These are phyloP conservation scores for Ips nitidus DNA, from an alignment of 1,140 invertebrate species.

Conservation along the genomic window DNA sequence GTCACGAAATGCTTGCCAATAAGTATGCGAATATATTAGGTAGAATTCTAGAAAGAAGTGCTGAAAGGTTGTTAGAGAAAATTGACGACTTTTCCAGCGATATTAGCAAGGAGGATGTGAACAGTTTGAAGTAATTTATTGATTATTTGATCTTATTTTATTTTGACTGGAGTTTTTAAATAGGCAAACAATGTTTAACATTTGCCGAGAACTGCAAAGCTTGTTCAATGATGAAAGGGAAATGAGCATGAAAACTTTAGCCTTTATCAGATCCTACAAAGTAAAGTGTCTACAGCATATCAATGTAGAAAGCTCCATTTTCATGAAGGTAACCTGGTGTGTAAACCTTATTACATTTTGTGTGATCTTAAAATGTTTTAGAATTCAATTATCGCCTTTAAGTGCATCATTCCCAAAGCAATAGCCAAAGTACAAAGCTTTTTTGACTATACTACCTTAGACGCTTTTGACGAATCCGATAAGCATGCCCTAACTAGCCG, in stretches of 20 bases:
- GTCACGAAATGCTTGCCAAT: slow-evolving; percentile 65
- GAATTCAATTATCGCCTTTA: slow-evolving; percentile 63
- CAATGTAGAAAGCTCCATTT: slow-evolving; percentile 57
- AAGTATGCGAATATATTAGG: slow-evolving; percentile 65
- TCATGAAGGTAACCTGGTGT: slow-evolving; percentile 16
- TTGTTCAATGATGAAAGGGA: slow-evolving; percentile 80
- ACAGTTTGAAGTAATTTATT: slow-evolving; percentile 45
- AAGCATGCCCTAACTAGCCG: slow-evolving; percentile 58
- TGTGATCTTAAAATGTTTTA: slow-evolving; percentile 46
- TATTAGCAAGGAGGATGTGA: slow-evolving; percentile 40
- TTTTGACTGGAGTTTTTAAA: slow-evolving; percentile 22
- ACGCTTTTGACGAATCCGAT: slow-evolving; percentile 59
- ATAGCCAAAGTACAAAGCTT: slow-evolving; percentile 66
- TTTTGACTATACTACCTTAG: slow-evolving; percentile 57
- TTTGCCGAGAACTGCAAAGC: slow-evolving; percentile 76
- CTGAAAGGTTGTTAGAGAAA: slow-evolving; percentile 55
- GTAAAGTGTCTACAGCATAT: slow-evolving; percentile 62
- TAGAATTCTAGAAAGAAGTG: slow-evolving; percentile 56
- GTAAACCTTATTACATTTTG: not conserved
- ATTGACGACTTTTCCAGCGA: slow-evolving; percentile 54
- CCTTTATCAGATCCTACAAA: slow-evolving; percentile 75
- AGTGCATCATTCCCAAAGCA: slow-evolving; percentile 61
- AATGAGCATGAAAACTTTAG: slow-evolving; percentile 73
- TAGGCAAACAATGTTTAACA: slow-evolving; percentile 64
- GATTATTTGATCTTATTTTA: not conserved